Conservation (phyloP, 37 sponge, comb jelly and placozoan species). For the Eunapius fragilis region DNA sequence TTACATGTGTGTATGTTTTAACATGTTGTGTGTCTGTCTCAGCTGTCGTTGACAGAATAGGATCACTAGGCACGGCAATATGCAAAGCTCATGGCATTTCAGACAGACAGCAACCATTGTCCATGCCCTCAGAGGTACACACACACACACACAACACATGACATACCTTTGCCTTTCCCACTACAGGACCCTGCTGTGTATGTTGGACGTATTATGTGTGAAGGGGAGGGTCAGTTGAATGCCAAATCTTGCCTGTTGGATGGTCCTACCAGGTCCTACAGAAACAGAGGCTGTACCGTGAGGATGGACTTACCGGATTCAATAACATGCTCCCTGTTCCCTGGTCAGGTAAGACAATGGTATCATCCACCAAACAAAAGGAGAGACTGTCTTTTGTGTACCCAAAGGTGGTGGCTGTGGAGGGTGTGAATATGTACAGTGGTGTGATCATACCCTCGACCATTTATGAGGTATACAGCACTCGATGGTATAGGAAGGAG, state of each 20-base stretch:
- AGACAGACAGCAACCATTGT: background rate
- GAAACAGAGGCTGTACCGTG: constrained; percentile 17
- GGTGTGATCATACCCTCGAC: constrained; percentile 35
- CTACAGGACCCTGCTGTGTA: constrained; percentile 62
- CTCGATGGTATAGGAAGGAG: background rate
- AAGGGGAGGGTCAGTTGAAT: constrained; percentile 77
- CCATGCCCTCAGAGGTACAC: background rate
- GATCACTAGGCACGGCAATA: background rate
- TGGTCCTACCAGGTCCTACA: constrained; percentile 23
- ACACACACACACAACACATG: background rate
- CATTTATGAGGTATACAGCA: constrained; percentile 54
- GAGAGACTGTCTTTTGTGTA: background rate
- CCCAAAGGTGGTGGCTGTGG: constrained; percentile 65
- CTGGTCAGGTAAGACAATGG: constrained; percentile 73
- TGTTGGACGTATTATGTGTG: constrained; percentile 69
- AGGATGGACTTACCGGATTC: constrained; percentile 51
- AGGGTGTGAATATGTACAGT: constrained; percentile 53
- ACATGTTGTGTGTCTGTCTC: background rate
- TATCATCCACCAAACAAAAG: background rate
- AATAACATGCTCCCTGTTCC: constrained; percentile 62
- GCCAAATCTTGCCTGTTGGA: constrained; percentile 66
- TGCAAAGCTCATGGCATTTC: background rate
- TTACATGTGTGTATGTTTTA: background rate
- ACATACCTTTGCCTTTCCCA: background rate
- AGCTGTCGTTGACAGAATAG: background rate